These are phyloP conservation scores for Elephas maximus DNA, from an alignment of 2,113 vertebrate genomes.

Conservation along the genomic window DNA sequence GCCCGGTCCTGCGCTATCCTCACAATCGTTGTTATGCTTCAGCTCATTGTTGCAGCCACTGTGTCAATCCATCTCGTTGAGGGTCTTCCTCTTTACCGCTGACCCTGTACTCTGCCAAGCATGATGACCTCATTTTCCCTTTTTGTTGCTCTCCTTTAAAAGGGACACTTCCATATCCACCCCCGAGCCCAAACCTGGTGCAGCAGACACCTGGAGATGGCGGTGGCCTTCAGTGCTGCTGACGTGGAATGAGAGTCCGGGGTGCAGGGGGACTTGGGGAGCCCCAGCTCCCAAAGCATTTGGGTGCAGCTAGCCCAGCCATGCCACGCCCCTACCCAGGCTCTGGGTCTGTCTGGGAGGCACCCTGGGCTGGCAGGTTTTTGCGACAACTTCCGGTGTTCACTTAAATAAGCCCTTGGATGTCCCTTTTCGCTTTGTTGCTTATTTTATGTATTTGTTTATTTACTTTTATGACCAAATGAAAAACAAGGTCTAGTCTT, in stretches of 20 bases:
- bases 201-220: neutral
- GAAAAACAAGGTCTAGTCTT: conserved; percentile 69
- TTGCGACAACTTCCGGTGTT: neutral
- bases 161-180: neutral
- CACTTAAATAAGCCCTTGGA: neutral
- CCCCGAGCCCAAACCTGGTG: neutral
- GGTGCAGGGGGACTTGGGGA: neutral
- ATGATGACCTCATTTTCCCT: neutral
- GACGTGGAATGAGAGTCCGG: neutral
- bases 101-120: no score
- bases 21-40: no score
- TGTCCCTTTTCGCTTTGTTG: neutral
- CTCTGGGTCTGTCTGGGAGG: neutral
- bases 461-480: neutral
- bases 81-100: no score
- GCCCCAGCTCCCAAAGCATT: neutral
- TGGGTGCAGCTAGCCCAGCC: neutral
- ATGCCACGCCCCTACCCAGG: no score
- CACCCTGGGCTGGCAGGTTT: neutral
- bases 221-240: rapidly evolving
- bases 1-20: no score
- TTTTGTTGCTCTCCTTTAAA: neutral
- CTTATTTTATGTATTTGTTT: neutral
- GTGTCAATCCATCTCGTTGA: no score
- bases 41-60: no score